Evolutionary conservation across 2,888 invertebrate genomes (phyloP).

Genomic region (Stomorhina lunata): DNA sequence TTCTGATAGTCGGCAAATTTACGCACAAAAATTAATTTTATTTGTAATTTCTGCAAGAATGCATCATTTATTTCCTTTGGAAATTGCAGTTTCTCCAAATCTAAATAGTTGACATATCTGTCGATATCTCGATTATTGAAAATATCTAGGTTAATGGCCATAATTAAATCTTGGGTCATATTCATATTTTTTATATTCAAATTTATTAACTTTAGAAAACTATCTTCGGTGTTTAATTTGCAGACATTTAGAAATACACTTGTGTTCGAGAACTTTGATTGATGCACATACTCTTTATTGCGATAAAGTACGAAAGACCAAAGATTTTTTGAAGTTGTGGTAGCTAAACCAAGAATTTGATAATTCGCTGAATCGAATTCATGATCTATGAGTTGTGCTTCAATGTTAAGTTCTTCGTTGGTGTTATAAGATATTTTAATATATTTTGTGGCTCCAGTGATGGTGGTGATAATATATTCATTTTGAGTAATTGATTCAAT

Average conservation of each 20-base stretch:
- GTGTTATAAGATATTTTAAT: conserved; percentile 64
- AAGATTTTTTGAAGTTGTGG: conserved; percentile 70
- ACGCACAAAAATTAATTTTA: conserved; percentile 69
- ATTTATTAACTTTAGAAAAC: conserved; percentile 65
- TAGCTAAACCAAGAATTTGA: conserved; percentile 72
- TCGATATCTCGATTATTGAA: conserved; percentile 66
- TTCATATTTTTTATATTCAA: conserved; percentile 52
- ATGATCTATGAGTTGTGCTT: conserved; percentile 56
- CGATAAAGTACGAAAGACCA: conserved; percentile 72
- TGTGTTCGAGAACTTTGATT: conserved; percentile 40
- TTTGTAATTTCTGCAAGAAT: conserved; percentile 72
- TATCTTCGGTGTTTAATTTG: conserved; percentile 65
- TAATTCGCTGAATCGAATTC: conserved; percentile 69
- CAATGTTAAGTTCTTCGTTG: conserved; percentile 60
- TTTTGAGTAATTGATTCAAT: conserved; percentile 67
- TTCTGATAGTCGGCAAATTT: conserved; percentile 62
- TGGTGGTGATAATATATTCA: conserved; percentile 71
- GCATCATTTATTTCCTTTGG: conserved; percentile 65
- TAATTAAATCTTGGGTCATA: conserved; percentile 70
- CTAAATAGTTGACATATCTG: conserved; percentile 62
- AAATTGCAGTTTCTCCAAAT: conserved; percentile 48
- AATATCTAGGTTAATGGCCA: conserved; percentile 72
- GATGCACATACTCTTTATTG: conserved; percentile 69
- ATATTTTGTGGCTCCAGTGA: conserved; percentile 67
- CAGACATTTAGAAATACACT: conserved; percentile 69